These are phyloP conservation scores for Lutjanus campechanus DNA, from an alignment of 2,797 vertebrate species.

Conservation along the genomic window DNA sequence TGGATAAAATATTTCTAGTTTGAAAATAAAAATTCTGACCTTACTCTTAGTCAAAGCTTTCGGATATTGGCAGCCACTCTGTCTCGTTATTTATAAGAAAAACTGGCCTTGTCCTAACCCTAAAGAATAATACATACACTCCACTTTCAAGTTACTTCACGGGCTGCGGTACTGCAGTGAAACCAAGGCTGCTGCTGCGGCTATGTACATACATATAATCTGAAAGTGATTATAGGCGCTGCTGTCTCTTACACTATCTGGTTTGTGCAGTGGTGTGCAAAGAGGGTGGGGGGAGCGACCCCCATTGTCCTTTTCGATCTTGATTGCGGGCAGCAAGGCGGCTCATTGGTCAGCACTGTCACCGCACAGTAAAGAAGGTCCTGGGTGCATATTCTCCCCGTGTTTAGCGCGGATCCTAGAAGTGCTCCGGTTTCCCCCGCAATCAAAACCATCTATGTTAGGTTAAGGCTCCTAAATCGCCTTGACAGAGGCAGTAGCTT, in stretches of 20 bases:
- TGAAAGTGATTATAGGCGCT: neutral
- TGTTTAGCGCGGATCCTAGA: too few relatives aligned
- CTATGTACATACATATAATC: constrained; percentile 31
- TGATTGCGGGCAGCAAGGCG: too few relatives aligned
- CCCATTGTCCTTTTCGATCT: neutral
- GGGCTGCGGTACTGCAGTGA: constrained; percentile 26
- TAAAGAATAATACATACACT: constrained; percentile 35
- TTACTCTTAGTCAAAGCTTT: constrained; percentile 11
- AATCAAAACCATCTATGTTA: too few relatives aligned
- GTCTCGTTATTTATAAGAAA: constrained; percentile 26
- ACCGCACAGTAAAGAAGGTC: too few relatives aligned
- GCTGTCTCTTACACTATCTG: constrained; percentile 1
- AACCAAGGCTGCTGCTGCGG: constrained; percentile 16
- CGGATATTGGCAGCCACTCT: constrained; percentile 28
- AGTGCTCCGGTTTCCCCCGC: too few relatives aligned
- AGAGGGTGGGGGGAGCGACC: neutral
- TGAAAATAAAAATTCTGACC: constrained; percentile 8
- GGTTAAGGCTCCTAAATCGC: too few relatives aligned
- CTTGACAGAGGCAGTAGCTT: too few relatives aligned
- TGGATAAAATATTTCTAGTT: constrained; percentile 9
- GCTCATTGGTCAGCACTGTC: too few relatives aligned
- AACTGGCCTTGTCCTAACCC: constrained; percentile 60
- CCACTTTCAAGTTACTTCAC: constrained; percentile 56
- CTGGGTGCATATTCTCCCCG: too few relatives aligned
- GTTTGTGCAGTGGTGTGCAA: constrained; percentile 28